Percentiles rank a stretch among this genome's conserved stretches.
Conservation (phyloP, 2,888 invertebrate species). For the Andrena camellia region DNA sequence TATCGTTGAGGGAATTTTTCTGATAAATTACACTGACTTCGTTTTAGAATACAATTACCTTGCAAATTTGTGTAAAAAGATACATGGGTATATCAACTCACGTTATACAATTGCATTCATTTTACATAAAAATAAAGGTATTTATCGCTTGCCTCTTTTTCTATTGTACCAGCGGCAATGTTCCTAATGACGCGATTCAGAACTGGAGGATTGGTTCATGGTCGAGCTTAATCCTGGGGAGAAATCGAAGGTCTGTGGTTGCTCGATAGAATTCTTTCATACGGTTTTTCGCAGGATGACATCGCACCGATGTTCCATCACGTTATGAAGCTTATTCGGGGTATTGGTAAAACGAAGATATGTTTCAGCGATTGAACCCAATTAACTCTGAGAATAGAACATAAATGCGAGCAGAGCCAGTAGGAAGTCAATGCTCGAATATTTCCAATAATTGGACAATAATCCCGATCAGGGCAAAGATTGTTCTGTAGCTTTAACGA, state of each 20-base stretch:
- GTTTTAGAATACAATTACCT: too few relatives aligned
- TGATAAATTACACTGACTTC: too few relatives aligned
- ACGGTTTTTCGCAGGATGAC: slow-evolving; percentile 1
- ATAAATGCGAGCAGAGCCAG: slow-evolving; percentile 17
- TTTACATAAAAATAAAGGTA: neutral
- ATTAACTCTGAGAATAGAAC: slow-evolving; percentile 40
- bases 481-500: slow-evolving; percentile 21
- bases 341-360: slow-evolving; percentile 31
- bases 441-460: slow-evolving; percentile 49
- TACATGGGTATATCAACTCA: too few relatives aligned
- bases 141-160: neutral
- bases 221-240: slow-evolving; percentile 1
- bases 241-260: slow-evolving; percentile 24
- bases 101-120: too few relatives aligned
- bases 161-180: neutral
- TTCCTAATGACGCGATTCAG: neutral
- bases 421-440: slow-evolving; percentile 38
- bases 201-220: neutral
- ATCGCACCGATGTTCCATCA: slow-evolving; percentile 7
- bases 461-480: slow-evolving; percentile 34
- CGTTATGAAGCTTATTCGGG: slow-evolving; percentile 23
- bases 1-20: too few relatives aligned
- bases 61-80: too few relatives aligned
- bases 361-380: slow-evolving; percentile 44
- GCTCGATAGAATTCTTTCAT: slow-evolving; percentile 19